Conservation (phyloP, 2,113 vertebrate species). For the Corvus cornix region DNA sequence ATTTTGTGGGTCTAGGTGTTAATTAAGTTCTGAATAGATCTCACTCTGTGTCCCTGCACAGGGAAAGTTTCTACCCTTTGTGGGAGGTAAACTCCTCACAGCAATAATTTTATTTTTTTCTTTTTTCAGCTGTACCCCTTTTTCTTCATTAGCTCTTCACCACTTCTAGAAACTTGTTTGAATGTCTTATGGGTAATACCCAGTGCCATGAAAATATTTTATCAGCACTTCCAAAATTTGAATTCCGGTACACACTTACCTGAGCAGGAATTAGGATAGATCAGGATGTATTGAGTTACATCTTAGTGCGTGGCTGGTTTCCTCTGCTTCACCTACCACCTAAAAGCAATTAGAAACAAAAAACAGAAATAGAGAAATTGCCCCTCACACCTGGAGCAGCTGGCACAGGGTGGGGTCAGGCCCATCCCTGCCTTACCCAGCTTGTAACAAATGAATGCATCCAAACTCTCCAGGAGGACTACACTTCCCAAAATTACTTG, state of each 20-base stretch:
- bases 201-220: not conserved
- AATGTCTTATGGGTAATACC: not conserved
- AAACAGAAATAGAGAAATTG: not conserved
- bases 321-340: not conserved
- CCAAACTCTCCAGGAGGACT: not conserved
- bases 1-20: conserved; percentile 34
- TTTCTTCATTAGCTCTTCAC: not conserved
- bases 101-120: not conserved
- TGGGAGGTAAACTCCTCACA: not conserved
- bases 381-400: not conserved
- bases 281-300: not conserved
- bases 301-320: not conserved
- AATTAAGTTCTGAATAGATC: conserved; percentile 32
- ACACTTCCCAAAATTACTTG: not conserved
- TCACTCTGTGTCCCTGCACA: conserved; percentile 3
- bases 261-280: not conserved
- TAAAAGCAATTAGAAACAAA: not conserved
- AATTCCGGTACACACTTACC: not conserved
- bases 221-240: not conserved
- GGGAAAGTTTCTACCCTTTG: not conserved
- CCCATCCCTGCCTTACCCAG: not conserved
- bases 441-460: not conserved
- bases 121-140: not conserved
- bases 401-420: not conserved
- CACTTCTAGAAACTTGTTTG: not conserved